A percentile compares a stretch with the other conserved stretches of the same genome.
These are phyloP conservation scores for Artibeus lituratus DNA, from an alignment of 2,797 vertebrate genomes.

Conservation along the genomic window DNA sequence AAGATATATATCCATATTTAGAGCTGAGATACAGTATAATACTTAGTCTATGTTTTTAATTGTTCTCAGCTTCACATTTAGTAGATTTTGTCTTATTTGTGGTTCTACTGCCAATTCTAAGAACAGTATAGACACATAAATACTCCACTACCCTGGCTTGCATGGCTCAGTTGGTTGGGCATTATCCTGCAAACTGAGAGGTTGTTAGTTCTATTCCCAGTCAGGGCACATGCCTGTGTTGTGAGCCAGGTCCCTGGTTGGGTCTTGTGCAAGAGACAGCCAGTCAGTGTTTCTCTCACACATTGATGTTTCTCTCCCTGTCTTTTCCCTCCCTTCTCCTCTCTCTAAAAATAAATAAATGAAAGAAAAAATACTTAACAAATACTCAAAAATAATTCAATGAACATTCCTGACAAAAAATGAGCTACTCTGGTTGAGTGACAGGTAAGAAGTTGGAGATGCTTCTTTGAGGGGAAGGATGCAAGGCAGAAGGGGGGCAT, in stretches of 20 bases:
- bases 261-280: not conserved
- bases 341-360: not conserved
- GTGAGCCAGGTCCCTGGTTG: not conserved
- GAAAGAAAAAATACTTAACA: not conserved
- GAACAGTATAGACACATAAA: not conserved
- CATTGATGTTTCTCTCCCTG: too few relatives aligned
- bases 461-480: not conserved
- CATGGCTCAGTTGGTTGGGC: not conserved
- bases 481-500: not conserved
- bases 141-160: not conserved
- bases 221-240: not conserved
- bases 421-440: not conserved
- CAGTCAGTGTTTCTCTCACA: not conserved
- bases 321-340: not conserved
- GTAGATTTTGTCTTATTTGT: not conserved
- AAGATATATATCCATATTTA: not conserved
- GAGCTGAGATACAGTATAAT: not conserved
- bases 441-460: not conserved
- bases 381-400: not conserved
- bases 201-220: not conserved
- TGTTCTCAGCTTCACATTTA: not conserved
- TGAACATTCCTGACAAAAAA: not conserved
- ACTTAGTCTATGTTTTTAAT: not conserved
- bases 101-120: not conserved
- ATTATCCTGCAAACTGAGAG: not conserved